Percentiles rank a stretch among this genome's conserved stretches.
Conservation (phyloP, 2,888 invertebrate species). For the Gari tellinella region DNA sequence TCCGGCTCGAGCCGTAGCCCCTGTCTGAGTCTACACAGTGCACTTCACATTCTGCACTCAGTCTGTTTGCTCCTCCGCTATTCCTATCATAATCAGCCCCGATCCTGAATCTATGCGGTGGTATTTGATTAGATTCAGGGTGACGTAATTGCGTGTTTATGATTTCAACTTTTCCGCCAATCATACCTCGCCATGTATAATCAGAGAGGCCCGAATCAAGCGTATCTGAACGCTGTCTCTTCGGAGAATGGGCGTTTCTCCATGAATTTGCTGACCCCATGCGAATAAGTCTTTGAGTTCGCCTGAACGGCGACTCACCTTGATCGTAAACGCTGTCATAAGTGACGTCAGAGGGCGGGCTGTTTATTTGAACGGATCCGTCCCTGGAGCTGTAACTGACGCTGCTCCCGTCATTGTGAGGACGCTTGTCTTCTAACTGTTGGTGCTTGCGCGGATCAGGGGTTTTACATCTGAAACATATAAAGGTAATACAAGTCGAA, state of each 20-base stretch:
- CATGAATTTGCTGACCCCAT: constrained; percentile 59
- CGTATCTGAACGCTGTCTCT: constrained; percentile 15
- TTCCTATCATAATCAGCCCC: constrained; percentile 13
- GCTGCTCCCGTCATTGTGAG: constrained; percentile 22
- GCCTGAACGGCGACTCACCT: constrained; percentile 48
- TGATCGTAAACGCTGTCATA: constrained; percentile 55
- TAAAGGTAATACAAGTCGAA: too few relatives aligned
- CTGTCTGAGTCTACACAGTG: constrained; percentile 3
- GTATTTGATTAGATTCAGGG: neutral
- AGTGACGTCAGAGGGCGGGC: constrained; percentile 37
- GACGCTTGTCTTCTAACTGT: constrained; percentile 14
- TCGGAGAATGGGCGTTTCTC: constrained; percentile 31
- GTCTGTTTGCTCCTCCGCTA: neutral
- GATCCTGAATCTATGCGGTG: neutral
- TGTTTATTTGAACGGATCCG: constrained; percentile 41
- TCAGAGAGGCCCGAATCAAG: constrained; percentile 27
- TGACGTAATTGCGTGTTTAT: constrained; percentile 54
- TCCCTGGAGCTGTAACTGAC: constrained; percentile 44
- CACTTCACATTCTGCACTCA: neutral
- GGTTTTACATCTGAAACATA: constrained; percentile 29
- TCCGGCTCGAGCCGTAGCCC: too few relatives aligned
- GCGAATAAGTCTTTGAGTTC: constrained; percentile 46
- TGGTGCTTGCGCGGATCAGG: constrained; percentile 24
- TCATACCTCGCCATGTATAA: constrained; percentile 54
- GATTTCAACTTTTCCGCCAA: constrained; percentile 49